Percentiles rank a stretch among this genome's conserved stretches.
phyloP scores from a whole-genome alignment of 2,113 vertebrate genomes.

The Platichthys stellatus region DNA sequence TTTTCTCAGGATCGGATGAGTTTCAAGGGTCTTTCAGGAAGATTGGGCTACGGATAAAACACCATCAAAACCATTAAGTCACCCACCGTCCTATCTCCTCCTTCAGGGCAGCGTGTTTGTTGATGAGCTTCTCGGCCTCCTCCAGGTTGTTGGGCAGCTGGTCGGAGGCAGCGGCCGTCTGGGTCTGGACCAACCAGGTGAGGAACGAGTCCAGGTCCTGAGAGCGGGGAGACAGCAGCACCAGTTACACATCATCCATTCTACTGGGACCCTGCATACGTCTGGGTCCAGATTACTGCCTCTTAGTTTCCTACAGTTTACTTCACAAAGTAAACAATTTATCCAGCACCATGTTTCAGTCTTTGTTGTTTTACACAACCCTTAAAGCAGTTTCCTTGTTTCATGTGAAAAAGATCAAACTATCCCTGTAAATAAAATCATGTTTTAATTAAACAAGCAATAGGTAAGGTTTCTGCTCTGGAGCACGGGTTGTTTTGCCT shows the following conservation, averaged over 20 bases:
- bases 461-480: no score
- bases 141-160: conserved; percentile 85
- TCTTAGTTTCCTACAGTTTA: no score
- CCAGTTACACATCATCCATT: neutral
- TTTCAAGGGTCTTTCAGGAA: neutral
- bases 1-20: neutral
- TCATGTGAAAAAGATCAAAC: no score
- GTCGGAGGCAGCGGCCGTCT: conserved; percentile 83
- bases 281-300: neutral
- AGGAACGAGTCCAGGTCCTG: conserved; percentile 93
- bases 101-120: conserved; percentile 89
- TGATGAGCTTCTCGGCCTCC: conserved; percentile 88
- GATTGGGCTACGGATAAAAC: neutral
- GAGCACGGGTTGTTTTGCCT: no score
- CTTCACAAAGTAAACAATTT: no score
- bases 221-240: conserved; percentile 5
- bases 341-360: no score
- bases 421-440: no score
- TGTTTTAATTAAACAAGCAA: no score
- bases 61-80: no score
- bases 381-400: no score
- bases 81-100: conserved; percentile 91
- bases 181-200: conserved; percentile 92
- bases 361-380: no score
- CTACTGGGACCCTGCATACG: neutral